Evolutionary conservation across 2,888 invertebrate genomes (phyloP).

Genomic region (Agrypnus murinus): DNA sequence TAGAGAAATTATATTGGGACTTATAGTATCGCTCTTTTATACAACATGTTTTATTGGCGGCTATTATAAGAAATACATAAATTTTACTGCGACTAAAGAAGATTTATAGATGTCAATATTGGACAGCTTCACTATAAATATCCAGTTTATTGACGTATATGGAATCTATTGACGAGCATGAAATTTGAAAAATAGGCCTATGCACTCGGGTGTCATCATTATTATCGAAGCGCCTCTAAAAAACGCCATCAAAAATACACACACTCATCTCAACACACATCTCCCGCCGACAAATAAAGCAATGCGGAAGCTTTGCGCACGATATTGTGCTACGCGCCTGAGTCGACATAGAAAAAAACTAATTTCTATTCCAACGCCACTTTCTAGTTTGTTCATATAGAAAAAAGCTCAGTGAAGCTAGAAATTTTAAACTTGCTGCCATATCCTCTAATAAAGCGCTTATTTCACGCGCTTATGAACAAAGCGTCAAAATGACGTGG

Average conservation of each 20-base stretch:
- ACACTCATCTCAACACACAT: neutral
- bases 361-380: neutral
- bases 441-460: slow-evolving; percentile 36
- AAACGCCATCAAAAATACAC: slow-evolving; percentile 8
- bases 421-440: slow-evolving; percentile 10
- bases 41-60: slow-evolving; percentile 18
- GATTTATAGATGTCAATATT: slow-evolving; percentile 47
- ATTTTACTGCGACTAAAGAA: slow-evolving; percentile 43
- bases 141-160: slow-evolving; percentile 44
- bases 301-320: neutral
- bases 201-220: slow-evolving; percentile 10
- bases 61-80: slow-evolving; percentile 29
- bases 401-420: slow-evolving; percentile 11
- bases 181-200: slow-evolving; percentile 25
- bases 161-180: slow-evolving; percentile 34
- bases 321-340: too few relatives aligned
- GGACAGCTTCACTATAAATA: slow-evolving; percentile 43
- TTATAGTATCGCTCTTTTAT: slow-evolving; percentile 7
- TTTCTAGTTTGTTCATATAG: slow-evolving; percentile 11
- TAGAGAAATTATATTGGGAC: neutral
- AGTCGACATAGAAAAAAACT: too few relatives aligned
- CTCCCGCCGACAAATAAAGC: neutral
- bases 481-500: slow-evolving; percentile 23
- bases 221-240: neutral
- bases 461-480: slow-evolving; percentile 44